These are phyloP conservation scores for Brachionus plicatilis DNA, from an alignment of 1,140 invertebrate species.

Conservation along the genomic window DNA sequence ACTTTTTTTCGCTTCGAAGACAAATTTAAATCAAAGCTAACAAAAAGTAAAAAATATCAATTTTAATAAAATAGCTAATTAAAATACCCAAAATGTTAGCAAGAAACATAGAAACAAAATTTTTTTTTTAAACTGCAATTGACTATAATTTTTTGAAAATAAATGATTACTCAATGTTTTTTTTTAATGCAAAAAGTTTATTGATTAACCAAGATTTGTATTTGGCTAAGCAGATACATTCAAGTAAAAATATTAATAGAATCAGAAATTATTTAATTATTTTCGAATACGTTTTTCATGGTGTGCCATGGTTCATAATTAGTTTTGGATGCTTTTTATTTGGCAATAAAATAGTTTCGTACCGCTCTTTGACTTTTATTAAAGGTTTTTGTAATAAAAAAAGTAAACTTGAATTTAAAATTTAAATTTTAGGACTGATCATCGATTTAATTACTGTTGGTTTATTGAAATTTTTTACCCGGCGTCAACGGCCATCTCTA, in stretches of 20 bases:
- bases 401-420: background rate
- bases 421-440: background rate
- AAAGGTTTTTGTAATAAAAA: background rate
- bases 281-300: constrained; percentile 17
- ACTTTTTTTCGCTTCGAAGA: too few relatives aligned
- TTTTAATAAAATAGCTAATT: background rate
- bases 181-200: background rate
- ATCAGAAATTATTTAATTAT: background rate
- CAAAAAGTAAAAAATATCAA: background rate
- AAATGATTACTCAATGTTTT: background rate
- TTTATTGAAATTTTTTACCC: background rate
- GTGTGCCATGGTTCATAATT: constrained; percentile 1
- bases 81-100: background rate
- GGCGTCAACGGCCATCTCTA: background rate
- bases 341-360: background rate
- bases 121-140: background rate
- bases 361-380: background rate
- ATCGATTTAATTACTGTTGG: background rate
- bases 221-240: background rate
- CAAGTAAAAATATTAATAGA: background rate
- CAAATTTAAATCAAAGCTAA: background rate
- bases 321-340: background rate
- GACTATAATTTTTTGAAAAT: background rate
- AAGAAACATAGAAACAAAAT: background rate
- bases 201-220: background rate